Conservation (phyloP, 2,888 invertebrate genomes). For the Latheticus oryzae region DNA sequence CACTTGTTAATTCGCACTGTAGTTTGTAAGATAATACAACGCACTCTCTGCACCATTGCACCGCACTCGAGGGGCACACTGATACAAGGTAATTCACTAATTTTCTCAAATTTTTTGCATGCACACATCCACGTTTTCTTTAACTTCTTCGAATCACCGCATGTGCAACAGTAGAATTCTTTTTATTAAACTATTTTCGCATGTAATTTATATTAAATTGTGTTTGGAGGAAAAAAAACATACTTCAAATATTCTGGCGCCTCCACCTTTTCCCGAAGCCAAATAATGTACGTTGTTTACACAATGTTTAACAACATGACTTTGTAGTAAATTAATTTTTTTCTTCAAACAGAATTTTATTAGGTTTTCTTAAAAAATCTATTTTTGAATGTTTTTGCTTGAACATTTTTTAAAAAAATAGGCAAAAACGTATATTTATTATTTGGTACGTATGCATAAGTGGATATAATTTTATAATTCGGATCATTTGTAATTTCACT, state of each 20-base stretch:
- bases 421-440: conserved; percentile 20
- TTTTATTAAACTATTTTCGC: no score
- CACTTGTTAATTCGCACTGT: conserved; percentile 49
- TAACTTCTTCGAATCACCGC: conserved; percentile 22
- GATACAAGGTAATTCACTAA: conserved; percentile 49
- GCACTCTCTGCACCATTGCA: conserved; percentile 52
- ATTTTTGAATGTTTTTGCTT: neutral
- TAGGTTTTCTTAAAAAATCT: no score
- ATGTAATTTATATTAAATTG: no score
- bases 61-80: conserved; percentile 49
- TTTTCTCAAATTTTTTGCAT: conserved; percentile 13
- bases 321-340: no score
- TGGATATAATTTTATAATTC: neutral
- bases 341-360: no score
- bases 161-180: conserved; percentile 37
- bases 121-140: conserved; percentile 26
- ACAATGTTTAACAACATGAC: no score
- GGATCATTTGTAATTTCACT: no score
- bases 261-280: no score
- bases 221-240: no score
- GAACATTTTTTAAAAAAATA: neutral
- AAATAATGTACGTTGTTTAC: no score
- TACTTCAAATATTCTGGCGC: no score
- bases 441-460: conserved; percentile 16
- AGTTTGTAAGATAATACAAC: conserved; percentile 43